Base-by-base conservation (phyloP, 2,797 vertebrate species). In the Adrianichthys oophorus region DNA sequence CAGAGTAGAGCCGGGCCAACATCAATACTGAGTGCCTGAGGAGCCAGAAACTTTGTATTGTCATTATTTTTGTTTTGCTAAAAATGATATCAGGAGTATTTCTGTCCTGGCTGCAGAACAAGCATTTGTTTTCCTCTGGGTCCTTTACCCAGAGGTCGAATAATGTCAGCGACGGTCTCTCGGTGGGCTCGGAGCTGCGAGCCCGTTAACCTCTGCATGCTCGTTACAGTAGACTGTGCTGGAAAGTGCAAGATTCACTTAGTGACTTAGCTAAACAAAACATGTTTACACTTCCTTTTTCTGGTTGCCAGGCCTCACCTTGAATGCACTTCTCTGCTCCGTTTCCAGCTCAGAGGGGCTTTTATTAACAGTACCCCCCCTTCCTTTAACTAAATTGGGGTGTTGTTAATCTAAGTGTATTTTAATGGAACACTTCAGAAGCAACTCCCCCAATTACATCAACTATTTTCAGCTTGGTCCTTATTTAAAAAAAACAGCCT, bases 351-450 rank as follows among this genome's bases (percentile, higher is more conserved):
- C 77, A 15, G 62, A 71, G 72, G 66, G 70, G 59, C 66, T 70
- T 78, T 75, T 74, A 80, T 82, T 80, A 76, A 61, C 70, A 80
- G 74, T 75, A 82, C 84, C 85, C 87, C 85, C 58, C 68, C 26
- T 29, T 65, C 66, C 74, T 81, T 74, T 76, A 67, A 72, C 76
- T 68, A 69, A 88, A 85, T 83, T 82, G 77, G 45, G 65, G 66
- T 62, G 56, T 66, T 77, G 82, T 86, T 84, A 83, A 86, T 87
- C 52, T 79, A 85, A 82, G 78, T 88, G 83, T 73, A 71, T 86
- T 91, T 89, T 87, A 86, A 89, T 83, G 71, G 77, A 85, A 86
- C 74, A 85, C 87, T 80, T 85, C 70, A 74, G 83, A 84, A 82
- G 78, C 74, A 81, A 85, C 75, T 81, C 79, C 81, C 74, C 79